Evolutionary conservation across 2,888 invertebrate species (phyloP), one percentile per base, ranked within the genome.

Genomic region (Seladonia tumulorum): DNA sequence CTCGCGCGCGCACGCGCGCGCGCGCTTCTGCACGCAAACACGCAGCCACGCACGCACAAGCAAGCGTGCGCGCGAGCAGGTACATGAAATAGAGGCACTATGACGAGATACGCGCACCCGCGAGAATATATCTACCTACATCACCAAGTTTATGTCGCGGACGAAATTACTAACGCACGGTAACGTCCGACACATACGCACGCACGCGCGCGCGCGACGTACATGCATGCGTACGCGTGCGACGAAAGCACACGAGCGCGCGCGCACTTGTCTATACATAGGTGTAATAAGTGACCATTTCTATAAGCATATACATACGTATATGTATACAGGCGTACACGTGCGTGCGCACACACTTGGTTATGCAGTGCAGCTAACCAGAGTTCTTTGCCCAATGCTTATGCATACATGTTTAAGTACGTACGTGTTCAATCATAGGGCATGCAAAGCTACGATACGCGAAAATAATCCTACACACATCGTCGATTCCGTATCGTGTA

Each of bases 321-420:
- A 72, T 66, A 74, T 71, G 63, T 66, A 77, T 79, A 85, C 68
- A 82, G 76, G 53, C 76, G 76, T 76, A 82, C 83, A 82, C 83
- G 83, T 79, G 82, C 80, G 82, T 80, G 89, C 88, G 89, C 86
- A 84, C 86, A 81, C 90, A 90, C 90, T 81, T 87, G 81, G 76
- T 84, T 88, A 87, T 88, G 87, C 90, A 82, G 85, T 82, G 84
- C 82, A 81, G 81, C 80, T 83, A 74, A 87, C 74, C 81, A 57
- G 60, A 86, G 82, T 86, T 78, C 83, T 87, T 89, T 82, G 88
- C 79, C 85, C 83, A 89, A 66, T 70, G 42, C 77, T 76, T 49
- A 42, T 75, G 22, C 66, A 18, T 66, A 29, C 63, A 63, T 63
- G 3, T 1, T 0, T 1, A 16, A 16, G 63, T 63, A 63, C 63